These are phyloP conservation scores for Tapera naevia DNA, from an alignment of 2,797 vertebrate species.

Conservation along the genomic window DNA sequence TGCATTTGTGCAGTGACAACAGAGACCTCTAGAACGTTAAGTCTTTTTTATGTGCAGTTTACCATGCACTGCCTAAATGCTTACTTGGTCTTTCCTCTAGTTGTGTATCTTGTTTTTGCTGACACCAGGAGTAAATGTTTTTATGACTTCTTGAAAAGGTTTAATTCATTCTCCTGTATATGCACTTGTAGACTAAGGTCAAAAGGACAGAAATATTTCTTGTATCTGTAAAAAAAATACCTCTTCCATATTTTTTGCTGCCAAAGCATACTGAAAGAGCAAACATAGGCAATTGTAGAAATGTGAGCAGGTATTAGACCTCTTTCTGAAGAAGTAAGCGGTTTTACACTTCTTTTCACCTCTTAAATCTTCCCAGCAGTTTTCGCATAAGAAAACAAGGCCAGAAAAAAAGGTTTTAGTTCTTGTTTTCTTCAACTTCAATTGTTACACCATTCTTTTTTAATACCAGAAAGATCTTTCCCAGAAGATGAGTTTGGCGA, in stretches of 20 bases:
- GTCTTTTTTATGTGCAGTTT: not conserved
- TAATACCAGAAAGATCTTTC: not conserved
- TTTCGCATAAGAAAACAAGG: not conserved
- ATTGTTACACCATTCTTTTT: not conserved
- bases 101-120: not conserved
- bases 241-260: not conserved
- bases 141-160: not conserved
- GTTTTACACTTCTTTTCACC: not conserved
- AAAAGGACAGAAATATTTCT: not conserved
- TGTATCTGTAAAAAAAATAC: not conserved
- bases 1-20: not conserved
- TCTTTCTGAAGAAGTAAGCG: not conserved
- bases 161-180: not conserved
- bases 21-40: not conserved
- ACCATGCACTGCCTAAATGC: not conserved
- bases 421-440: not conserved
- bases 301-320: not conserved
- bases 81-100: not conserved
- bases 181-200: not conserved
- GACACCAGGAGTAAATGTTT: not conserved
- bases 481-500: not conserved
- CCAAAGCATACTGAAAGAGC: not conserved
- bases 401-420: not conserved
- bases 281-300: not conserved
- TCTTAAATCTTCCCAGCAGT: not conserved